Conservation (phyloP, 2,888 invertebrate species). For the Limnephilus auricula region DNA sequence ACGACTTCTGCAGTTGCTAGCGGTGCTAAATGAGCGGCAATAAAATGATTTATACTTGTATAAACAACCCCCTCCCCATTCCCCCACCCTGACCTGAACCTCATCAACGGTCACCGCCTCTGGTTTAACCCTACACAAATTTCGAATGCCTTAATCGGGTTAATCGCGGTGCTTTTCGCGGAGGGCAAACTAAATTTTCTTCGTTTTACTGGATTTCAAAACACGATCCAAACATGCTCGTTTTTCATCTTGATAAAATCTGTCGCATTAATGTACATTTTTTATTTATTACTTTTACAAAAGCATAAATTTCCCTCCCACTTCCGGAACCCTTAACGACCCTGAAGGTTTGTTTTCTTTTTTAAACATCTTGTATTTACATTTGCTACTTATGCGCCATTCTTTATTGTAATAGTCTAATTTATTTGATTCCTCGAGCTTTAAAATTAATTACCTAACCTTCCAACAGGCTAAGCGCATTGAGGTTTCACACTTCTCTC, state of each 20-base stretch:
- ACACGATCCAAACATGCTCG: background rate
- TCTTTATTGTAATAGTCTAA: background rate
- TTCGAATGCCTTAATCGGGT: constrained; percentile 28
- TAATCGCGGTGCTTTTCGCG: background rate
- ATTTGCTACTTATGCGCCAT: background rate
- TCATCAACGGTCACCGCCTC: constrained; percentile 9
- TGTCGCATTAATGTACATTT: background rate
- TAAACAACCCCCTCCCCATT: constrained; percentile 43
- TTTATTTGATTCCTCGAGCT: too few species aligned
- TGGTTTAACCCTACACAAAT: constrained; percentile 27
- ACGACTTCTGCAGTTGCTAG: constrained; percentile 43
- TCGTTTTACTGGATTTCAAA: background rate
- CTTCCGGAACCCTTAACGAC: background rate
- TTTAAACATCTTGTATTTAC: background rate
- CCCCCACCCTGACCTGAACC: constrained; percentile 23
- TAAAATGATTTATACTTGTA: constrained; percentile 59
- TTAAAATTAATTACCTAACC: background rate
- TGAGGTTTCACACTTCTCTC: too few species aligned
- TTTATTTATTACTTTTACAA: background rate
- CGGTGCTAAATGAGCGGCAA: constrained; percentile 56
- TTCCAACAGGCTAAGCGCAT: too few species aligned
- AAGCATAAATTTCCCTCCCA: background rate
- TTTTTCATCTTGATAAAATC: background rate
- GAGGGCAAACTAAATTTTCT: background rate
- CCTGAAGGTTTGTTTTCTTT: background rate